Conservation (phyloP, 2,113 vertebrate species). For the Xerus inauris region DNA sequence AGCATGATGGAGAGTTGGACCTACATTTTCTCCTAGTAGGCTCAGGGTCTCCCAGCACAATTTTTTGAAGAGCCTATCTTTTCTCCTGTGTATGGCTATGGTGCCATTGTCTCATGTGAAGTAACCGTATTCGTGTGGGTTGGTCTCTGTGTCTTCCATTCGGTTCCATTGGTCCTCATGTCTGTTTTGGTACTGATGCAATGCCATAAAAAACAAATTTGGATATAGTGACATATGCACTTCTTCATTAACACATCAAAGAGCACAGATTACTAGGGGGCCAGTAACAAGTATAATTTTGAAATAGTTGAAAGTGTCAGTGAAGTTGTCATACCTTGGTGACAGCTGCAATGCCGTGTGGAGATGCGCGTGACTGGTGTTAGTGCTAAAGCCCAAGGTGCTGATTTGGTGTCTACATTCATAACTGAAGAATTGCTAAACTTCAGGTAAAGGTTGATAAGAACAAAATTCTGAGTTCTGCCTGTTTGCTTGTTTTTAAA, state of each 20-base stretch:
- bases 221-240: fast-evolving
- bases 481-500: neutral
- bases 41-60: too few relatives aligned
- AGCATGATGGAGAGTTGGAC: too few relatives aligned
- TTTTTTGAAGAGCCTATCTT: too few relatives aligned
- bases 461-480: neutral
- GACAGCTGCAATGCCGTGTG: neutral
- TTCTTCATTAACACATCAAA: neutral
- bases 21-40: too few relatives aligned
- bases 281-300: neutral
- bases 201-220: neutral
- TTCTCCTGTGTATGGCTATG: too few relatives aligned
- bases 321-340: neutral
- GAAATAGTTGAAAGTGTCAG: neutral
- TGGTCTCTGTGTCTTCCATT: too few relatives aligned
- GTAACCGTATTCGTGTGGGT: too few relatives aligned
- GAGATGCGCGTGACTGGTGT: neutral
- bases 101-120: too few relatives aligned
- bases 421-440: neutral
- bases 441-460: neutral
- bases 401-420: neutral
- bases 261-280: neutral
- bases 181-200: too few relatives aligned
- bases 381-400: neutral
- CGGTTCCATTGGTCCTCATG: too few relatives aligned